Conservation (phyloP, 2,797 vertebrate species). For the Parambassis ranga region DNA sequence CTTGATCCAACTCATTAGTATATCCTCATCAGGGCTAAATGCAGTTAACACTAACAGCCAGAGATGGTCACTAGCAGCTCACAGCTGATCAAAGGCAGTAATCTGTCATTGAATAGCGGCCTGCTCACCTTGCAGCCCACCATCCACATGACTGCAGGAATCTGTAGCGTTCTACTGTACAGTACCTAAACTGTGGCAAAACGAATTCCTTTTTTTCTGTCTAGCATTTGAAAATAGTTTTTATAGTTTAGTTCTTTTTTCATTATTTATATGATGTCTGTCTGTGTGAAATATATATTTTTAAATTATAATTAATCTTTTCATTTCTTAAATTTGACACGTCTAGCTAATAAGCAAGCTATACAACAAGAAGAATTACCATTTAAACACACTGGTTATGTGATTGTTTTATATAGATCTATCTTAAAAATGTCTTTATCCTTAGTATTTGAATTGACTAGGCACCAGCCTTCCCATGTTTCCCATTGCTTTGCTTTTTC, state of each 20-base stretch:
- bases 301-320: not conserved
- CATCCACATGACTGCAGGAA: not conserved
- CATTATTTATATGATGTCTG: not conserved
- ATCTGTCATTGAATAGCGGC: constrained; percentile 33
- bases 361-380: too few species aligned
- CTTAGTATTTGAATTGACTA: constrained; percentile 8
- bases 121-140: constrained; percentile 26
- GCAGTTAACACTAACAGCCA: constrained; percentile 49
- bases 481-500: constrained; percentile 17
- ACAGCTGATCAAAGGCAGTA: constrained; percentile 54
- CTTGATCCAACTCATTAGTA: constrained; percentile 70
- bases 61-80: constrained; percentile 44
- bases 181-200: not conserved
- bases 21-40: constrained; percentile 55
- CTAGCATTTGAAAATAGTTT: not conserved
- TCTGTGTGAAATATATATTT: constrained; percentile 1
- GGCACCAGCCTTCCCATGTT: not conserved
- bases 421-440: too few species aligned
- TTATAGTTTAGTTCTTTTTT: not conserved
- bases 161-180: too few species aligned
- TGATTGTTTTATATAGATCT: too few species aligned
- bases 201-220: not conserved
- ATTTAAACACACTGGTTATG: too few species aligned
- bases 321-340: too few species aligned
- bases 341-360: too few species aligned